Evolutionary conservation across 2,888 invertebrate species (phyloP).

Genomic region (Platycheirus rosarum): DNA sequence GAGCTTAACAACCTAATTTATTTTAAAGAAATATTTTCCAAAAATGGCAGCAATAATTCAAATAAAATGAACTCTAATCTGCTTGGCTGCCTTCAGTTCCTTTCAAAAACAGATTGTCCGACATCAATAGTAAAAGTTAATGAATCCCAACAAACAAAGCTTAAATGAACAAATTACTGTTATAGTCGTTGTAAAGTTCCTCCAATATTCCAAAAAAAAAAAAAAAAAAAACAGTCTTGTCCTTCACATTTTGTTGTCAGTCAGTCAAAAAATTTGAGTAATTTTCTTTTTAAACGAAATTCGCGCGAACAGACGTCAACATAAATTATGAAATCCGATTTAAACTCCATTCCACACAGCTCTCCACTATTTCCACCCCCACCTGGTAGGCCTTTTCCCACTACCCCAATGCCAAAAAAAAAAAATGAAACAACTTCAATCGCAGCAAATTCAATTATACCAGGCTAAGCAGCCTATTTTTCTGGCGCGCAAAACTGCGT

Average conservation of each 20-base stretch:
- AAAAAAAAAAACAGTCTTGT: neutral
- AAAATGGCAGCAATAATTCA: no score
- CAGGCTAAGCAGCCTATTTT: constrained; percentile 31
- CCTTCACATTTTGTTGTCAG: neutral
- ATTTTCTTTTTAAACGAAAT: constrained; percentile 53
- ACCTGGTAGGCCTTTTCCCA: no score
- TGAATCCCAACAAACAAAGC: neutral
- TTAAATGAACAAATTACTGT: constrained; percentile 13
- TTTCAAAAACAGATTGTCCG: no score
- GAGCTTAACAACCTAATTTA: no score
- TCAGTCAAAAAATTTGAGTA: constrained; percentile 32
- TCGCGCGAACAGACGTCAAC: constrained; percentile 56
- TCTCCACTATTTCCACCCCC: neutral
- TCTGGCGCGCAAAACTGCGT: constrained; percentile 28
- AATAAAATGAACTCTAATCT: no score
- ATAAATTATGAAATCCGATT: constrained; percentile 72
- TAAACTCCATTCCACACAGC: constrained; percentile 57
- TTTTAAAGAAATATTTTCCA: no score
- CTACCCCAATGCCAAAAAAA: no score
- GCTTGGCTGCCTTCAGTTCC: no score
- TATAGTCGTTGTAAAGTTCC: neutral
- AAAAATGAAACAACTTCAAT: constrained; percentile 41
- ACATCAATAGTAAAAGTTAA: constrained; percentile 17
- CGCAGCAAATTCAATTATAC: constrained; percentile 61
- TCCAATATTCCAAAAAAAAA: neutral